These are phyloP conservation scores for Melanerpes formicivorus DNA, from an alignment of 2,113 vertebrate genomes.

Conservation along the genomic window DNA sequence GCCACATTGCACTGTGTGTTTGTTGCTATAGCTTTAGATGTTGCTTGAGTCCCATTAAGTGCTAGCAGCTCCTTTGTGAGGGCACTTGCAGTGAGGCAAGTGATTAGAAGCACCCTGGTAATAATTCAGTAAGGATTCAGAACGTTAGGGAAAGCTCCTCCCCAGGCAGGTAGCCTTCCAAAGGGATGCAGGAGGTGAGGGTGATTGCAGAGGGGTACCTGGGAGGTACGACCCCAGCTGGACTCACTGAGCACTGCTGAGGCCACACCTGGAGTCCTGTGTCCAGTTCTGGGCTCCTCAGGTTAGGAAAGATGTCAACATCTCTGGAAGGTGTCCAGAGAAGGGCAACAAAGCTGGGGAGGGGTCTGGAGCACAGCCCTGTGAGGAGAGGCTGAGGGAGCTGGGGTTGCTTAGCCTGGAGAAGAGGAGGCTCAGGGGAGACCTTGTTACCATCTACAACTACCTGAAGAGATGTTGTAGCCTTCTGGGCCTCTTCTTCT, in stretches of 20 bases:
- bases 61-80: background rate
- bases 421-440: no score
- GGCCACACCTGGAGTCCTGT: no score
- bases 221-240: background rate
- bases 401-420: no score
- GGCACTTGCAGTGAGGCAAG: background rate
- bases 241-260: background rate
- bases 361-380: no score
- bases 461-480: no score
- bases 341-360: no score
- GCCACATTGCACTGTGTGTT: background rate
- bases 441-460: no score
- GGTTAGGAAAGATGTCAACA: no score
- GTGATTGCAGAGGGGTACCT: background rate
- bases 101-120: background rate
- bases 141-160: background rate
- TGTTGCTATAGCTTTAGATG: background rate
- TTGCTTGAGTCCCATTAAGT: background rate
- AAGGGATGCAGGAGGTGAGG: background rate
- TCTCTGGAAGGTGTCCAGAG: no score
- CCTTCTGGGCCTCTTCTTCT: no score
- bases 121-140: background rate
- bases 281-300: no score
- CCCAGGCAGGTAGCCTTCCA: background rate
- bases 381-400: no score